Conservation (phyloP, 2,797 vertebrate genomes). For the Oryzias sinensis region DNA sequence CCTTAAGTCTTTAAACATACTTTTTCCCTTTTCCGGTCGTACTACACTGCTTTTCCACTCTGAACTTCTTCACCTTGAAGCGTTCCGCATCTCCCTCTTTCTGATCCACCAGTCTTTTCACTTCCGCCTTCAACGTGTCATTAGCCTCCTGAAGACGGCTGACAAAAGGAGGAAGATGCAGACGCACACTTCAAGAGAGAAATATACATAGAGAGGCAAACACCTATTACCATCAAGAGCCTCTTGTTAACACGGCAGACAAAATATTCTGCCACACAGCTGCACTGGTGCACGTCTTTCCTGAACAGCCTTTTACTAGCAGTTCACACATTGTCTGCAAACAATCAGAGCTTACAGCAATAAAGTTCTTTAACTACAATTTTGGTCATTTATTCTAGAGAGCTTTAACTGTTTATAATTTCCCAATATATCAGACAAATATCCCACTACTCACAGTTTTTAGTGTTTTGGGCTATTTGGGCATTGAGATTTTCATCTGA, state of each 20-base stretch:
- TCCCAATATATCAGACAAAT: not conserved
- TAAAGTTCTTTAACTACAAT: slow-evolving; percentile 25
- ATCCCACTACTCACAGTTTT: slow-evolving; percentile 64
- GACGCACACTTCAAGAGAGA: slow-evolving; percentile 34
- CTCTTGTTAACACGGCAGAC: slow-evolving; percentile 50
- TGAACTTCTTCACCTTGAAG: slow-evolving; percentile 65
- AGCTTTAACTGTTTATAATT: too few relatives aligned
- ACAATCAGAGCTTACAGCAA: slow-evolving; percentile 23
- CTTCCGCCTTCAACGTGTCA: slow-evolving; percentile 63
- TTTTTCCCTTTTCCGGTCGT: slow-evolving; percentile 32
- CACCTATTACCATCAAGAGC: slow-evolving; percentile 60
- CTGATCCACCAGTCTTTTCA: slow-evolving; percentile 64
- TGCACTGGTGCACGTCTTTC: slow-evolving; percentile 20
- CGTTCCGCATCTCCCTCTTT: slow-evolving; percentile 52
- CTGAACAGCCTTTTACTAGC: slow-evolving; percentile 46
- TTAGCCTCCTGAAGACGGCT: slow-evolving; percentile 71
- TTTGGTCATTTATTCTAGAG: slow-evolving; percentile 34
- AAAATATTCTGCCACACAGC: slow-evolving; percentile 41
- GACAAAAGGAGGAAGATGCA: slow-evolving; percentile 41
- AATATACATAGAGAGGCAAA: slow-evolving; percentile 37
- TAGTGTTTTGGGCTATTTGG: slow-evolving; percentile 65
- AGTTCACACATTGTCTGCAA: slow-evolving; percentile 30
- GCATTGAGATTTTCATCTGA: slow-evolving; percentile 56
- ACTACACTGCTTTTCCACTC: slow-evolving; percentile 27
- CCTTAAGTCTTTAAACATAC: not conserved